phyloP scores from a whole-genome alignment of 2,888 invertebrate genomes.

The Pterostichus madidus region DNA sequence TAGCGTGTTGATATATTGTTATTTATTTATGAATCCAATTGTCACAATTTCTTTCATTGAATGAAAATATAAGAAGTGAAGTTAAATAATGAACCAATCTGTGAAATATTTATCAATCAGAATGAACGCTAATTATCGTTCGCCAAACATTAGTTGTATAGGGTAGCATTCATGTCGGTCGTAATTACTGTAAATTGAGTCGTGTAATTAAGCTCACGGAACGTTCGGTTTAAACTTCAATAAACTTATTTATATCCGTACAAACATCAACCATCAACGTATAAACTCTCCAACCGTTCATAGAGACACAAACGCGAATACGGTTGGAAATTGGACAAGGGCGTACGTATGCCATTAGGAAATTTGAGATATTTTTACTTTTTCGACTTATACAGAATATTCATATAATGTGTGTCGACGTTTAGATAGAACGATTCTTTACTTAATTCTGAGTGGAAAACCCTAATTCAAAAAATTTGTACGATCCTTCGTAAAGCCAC shows the following conservation, averaged over 20 bases:
- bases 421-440: too few relatives aligned
- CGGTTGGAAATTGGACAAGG: background rate
- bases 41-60: too few relatives aligned
- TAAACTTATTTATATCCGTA: conserved; percentile 62
- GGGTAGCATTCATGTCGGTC: conserved; percentile 54
- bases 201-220: conserved; percentile 59
- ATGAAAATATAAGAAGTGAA: too few relatives aligned
- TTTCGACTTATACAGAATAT: too few relatives aligned
- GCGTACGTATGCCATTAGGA: too few relatives aligned
- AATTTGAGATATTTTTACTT: too few relatives aligned
- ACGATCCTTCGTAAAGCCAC: too few relatives aligned
- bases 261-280: conserved; percentile 46
- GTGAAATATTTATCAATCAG: conserved; percentile 53
- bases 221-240: conserved; percentile 60
- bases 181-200: conserved; percentile 64
- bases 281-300: background rate
- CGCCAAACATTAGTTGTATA: conserved; percentile 57
- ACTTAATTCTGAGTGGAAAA: too few relatives aligned
- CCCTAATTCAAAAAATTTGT: too few relatives aligned
- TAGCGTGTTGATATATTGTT: too few relatives aligned
- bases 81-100: conserved; percentile 40
- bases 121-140: conserved; percentile 57
- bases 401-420: too few relatives aligned
- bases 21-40: too few relatives aligned
- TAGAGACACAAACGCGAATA: background rate